These are phyloP conservation scores for Drosophila paracracens DNA, from an alignment of 2,888 invertebrate genomes.

Conservation along the genomic window DNA sequence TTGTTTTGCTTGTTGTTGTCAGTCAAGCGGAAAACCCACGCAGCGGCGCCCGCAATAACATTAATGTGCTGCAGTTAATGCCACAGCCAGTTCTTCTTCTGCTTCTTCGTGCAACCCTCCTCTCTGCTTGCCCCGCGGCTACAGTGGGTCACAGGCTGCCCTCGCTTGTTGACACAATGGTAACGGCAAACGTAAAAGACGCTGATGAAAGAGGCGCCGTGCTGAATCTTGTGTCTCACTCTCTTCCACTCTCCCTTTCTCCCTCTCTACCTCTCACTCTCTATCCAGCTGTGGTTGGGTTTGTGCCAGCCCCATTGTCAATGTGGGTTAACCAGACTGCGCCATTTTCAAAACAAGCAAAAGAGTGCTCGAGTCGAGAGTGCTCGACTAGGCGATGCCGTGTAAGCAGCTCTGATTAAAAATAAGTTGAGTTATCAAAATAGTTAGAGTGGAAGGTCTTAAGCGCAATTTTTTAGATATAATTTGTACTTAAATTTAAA, in stretches of 20 bases:
- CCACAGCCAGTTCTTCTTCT: slow-evolving; percentile 30
- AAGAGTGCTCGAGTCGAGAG: background rate
- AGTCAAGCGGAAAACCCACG: slow-evolving; percentile 61
- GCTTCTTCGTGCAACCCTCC: background rate
- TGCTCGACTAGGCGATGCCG: background rate
- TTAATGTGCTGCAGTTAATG: slow-evolving; percentile 79
- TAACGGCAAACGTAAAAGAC: slow-evolving; percentile 48
- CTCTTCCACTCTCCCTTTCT: background rate
- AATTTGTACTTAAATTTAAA: background rate
- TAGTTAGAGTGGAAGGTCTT: too few relatives aligned
- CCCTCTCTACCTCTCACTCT: background rate
- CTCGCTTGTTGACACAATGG: slow-evolving; percentile 77
- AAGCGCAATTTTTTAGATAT: fast-evolving
- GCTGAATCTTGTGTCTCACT: slow-evolving; percentile 18
- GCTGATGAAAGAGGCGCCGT: slow-evolving; percentile 48
- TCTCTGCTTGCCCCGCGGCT: background rate
- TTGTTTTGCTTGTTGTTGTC: slow-evolving; percentile 36
- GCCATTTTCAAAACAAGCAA: slow-evolving; percentile 50
- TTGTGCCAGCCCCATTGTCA: slow-evolving; percentile 59
- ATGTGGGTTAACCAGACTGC: slow-evolving; percentile 77
- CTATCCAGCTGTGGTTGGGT: slow-evolving; percentile 4
- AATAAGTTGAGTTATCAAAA: background rate
- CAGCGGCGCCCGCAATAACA: slow-evolving; percentile 72
- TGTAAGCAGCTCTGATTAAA: background rate
- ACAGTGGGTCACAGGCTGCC: slow-evolving; percentile 57